Evolutionary conservation across 2,888 invertebrate species (phyloP).

Genomic region (Tillus elongatus): DNA sequence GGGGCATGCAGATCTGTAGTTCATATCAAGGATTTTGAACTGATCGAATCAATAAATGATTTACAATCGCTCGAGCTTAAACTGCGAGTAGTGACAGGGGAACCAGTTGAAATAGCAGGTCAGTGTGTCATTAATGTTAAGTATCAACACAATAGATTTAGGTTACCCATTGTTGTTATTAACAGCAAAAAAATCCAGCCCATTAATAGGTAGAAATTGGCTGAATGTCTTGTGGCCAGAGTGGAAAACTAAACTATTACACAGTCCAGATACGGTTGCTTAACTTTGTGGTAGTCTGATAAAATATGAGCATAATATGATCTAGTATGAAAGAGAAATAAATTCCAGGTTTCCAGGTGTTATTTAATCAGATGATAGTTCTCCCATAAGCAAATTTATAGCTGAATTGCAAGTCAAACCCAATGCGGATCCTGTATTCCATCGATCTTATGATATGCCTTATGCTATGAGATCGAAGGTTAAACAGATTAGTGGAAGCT

Average conservation of each 20-base stretch:
- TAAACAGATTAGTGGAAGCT: not conserved
- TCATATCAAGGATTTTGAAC: not conserved
- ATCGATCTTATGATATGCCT: conserved; percentile 5
- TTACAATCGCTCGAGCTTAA: too few species aligned
- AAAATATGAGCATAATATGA: not conserved
- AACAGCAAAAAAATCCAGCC: not conserved
- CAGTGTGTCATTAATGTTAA: not conserved
- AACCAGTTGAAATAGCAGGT: not conserved
- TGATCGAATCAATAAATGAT: too few species aligned
- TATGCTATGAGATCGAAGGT: not conserved
- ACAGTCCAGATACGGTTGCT: too few species aligned
- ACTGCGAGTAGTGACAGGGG: not conserved
- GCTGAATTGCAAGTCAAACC: not conserved
- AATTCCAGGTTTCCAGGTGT: not conserved
- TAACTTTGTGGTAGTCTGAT: too few species aligned
- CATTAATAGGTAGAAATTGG: conserved; percentile 6
- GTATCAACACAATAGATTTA: not conserved
- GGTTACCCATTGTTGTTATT: not conserved
- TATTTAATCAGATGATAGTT: not conserved
- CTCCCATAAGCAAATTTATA: not conserved
- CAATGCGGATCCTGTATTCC: conserved; percentile 1
- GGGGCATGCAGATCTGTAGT: conserved; percentile 5
- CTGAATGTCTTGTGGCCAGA: not conserved
- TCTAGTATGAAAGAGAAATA: not conserved
- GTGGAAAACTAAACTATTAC: not conserved